phyloP scores from a whole-genome alignment of 2,888 invertebrate genomes.

The Eudemis profundana region DNA sequence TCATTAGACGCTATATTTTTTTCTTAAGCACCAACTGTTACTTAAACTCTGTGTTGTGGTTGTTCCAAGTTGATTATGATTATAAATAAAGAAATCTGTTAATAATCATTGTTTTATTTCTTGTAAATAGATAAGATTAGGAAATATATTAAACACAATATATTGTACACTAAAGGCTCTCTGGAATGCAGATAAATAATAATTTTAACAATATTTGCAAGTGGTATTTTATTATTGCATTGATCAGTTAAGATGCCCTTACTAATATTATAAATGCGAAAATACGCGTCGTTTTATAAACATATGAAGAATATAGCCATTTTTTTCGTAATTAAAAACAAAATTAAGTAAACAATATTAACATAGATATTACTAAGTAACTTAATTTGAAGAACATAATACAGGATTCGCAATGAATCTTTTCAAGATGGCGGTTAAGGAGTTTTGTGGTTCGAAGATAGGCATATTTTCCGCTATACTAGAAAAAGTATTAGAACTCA shows the following conservation, averaged over 20 bases:
- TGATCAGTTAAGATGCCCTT: too few relatives aligned
- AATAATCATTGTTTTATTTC: conserved; percentile 9
- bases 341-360: conserved; percentile 6
- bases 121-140: conserved; percentile 12
- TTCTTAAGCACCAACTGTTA: too few relatives aligned
- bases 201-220: not conserved
- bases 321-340: not conserved
- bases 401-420: not conserved
- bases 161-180: conserved; percentile 8
- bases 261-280: too few relatives aligned
- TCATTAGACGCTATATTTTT: too few relatives aligned
- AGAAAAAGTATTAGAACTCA: too few relatives aligned
- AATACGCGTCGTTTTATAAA: too few relatives aligned
- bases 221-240: too few relatives aligned
- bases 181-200: conserved; percentile 20
- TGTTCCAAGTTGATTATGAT: conserved; percentile 18
- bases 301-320: not conserved
- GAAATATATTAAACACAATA: conserved; percentile 17
- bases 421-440: too few relatives aligned
- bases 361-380: not conserved
- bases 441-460: too few relatives aligned
- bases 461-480: too few relatives aligned
- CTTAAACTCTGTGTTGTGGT: too few relatives aligned
- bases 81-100: conserved; percentile 12
- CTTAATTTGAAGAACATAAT: not conserved